Base-by-base conservation (phyloP, 2,888 invertebrate genomes). In the Lepidonotus clava region DNA sequence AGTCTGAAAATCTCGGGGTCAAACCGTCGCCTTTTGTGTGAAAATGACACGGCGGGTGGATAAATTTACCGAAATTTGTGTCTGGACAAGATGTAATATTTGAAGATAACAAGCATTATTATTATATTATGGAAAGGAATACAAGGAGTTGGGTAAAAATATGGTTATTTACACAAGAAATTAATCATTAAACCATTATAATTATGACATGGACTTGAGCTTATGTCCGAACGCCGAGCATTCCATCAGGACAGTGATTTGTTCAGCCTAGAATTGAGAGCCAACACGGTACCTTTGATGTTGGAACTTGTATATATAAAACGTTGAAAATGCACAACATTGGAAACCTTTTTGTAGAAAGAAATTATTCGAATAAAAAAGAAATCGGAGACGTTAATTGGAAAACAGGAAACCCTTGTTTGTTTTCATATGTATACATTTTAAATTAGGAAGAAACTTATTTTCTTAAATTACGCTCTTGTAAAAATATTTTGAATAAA, bases 281-380 rank as follows among this genome's bases (percentile, higher is more conserved):
- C 34, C 71, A 38, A 71, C n/a, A n/a, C n/a, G n/a, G n/a, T n/a
- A n/a, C 38, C 14, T 34, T 32, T 28, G 34, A 34, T 32, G 18
- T 34, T 71, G 34, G 36, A 71, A 56, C 18, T 71, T 71, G 71
- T 71, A 71, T 71, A 71, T 71, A n/a, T n/a, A n/a, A n/a, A 71
- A 71, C 34, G 38, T 14, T 71, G 71, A 71, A 71, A 61, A 61
- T 61, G 61, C 61, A 61, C 61, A 61, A 71, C 38, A 71, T 71
- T 71, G 71, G 38, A 71, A 71, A 71, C 71, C 38, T 38, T 46
- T 71, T 71, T 71, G 71, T 71, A 71, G 71, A 32, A 28, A 32
- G 71, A 38, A 71, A 34, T 36, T 24, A 71, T 71, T 71, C 71
- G 14, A 71, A 71, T 71, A 71, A 71, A 71, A n/a, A n/a, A 71